These are phyloP conservation scores for Phaedon cochleariae DNA, from an alignment of 2,888 invertebrate species.

Conservation along the genomic window DNA sequence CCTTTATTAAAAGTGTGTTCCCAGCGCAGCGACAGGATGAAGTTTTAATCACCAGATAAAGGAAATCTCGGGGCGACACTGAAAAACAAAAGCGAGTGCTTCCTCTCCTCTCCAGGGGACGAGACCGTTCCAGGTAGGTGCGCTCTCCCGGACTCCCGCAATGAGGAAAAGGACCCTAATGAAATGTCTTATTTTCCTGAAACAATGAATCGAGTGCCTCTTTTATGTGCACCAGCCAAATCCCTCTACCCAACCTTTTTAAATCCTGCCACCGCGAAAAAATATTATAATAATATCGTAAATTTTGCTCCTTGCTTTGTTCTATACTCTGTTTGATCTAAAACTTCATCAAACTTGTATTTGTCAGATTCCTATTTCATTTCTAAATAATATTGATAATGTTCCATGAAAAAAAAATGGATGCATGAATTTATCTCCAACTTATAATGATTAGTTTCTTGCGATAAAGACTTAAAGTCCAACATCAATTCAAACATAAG, in stretches of 20 bases:
- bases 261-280: too few species aligned
- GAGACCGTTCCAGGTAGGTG: conserved; percentile 11
- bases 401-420: too few species aligned
- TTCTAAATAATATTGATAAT: too few species aligned
- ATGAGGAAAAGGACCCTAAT: background rate
- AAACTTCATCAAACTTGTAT: too few species aligned
- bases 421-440: too few species aligned
- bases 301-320: too few species aligned
- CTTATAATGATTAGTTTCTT: too few species aligned
- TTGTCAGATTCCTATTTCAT: too few species aligned
- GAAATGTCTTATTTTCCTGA: background rate
- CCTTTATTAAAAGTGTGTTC: conserved; percentile 60
- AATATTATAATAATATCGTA: too few species aligned
- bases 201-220: background rate
- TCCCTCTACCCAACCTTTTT: background rate
- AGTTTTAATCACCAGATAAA: conserved; percentile 64
- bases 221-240: background rate
- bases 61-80: conserved; percentile 61
- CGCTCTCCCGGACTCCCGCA: conserved; percentile 7
- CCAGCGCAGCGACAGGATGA: conserved; percentile 61
- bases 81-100: conserved; percentile 56
- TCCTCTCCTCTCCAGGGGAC: background rate
- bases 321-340: too few species aligned
- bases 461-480: too few species aligned
- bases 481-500: too few species aligned